Evolutionary conservation across 2,888 invertebrate genomes (phyloP).

Genomic region (Dusona sp.): DNA sequence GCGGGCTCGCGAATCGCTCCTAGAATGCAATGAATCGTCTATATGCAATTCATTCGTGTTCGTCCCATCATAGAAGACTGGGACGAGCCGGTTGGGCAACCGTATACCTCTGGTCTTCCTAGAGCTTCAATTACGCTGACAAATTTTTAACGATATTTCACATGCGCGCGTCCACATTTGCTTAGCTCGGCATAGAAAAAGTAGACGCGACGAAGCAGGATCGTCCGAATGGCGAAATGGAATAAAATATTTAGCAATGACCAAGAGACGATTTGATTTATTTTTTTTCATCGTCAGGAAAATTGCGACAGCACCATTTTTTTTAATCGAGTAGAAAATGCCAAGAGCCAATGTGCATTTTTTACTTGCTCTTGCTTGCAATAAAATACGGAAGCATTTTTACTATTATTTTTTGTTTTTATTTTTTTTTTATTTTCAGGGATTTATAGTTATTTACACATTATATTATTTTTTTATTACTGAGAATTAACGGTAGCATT

Average conservation of each 20-base stretch:
- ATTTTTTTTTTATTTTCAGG: neutral
- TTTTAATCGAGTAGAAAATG: constrained; percentile 1
- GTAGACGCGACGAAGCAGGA: constrained; percentile 39
- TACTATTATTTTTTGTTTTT: neutral
- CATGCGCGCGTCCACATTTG: constrained; percentile 24
- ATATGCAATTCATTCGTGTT: constrained; percentile 51
- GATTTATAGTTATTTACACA: neutral
- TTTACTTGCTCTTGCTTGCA: neutral
- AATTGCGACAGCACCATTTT: constrained; percentile 8
- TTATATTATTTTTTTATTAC: too few species aligned
- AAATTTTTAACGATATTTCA: constrained; percentile 56
- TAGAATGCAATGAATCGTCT: constrained; percentile 75
- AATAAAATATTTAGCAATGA: constrained; percentile 32
- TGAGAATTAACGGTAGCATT: too few species aligned
- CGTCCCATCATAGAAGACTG: constrained; percentile 74
- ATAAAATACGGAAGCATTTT: neutral
- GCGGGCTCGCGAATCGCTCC: constrained; percentile 36
- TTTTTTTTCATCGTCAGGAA: constrained; percentile 16
- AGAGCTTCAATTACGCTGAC: constrained; percentile 81
- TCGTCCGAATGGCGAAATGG: constrained; percentile 22
- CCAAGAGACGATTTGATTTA: neutral
- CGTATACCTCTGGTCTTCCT: constrained; percentile 73
- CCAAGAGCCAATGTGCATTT: neutral
- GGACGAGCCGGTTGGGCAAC: constrained; percentile 77
- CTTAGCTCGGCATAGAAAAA: constrained; percentile 62